Conservation (phyloP, 2,113 vertebrate species). For the Struthio camelus region DNA sequence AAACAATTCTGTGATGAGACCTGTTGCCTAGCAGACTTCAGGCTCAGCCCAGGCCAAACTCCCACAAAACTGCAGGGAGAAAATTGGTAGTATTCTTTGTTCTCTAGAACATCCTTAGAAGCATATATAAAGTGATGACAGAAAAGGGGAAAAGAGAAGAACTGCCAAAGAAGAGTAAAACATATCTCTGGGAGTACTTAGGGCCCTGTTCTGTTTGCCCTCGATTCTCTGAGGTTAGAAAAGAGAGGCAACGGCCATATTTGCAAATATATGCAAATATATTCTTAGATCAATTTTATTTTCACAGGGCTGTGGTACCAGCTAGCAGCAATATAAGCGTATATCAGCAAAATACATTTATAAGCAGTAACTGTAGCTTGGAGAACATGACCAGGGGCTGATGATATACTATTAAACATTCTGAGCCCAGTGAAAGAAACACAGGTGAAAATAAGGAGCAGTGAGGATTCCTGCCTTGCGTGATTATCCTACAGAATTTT, state of each 20-base stretch:
- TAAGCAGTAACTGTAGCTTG: background rate
- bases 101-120: background rate
- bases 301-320: background rate
- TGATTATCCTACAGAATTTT: background rate
- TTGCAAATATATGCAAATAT: background rate
- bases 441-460: background rate
- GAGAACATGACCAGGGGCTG: background rate
- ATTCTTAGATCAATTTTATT: background rate
- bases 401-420: background rate
- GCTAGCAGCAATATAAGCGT: background rate
- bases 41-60: background rate
- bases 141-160: background rate
- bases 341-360: background rate
- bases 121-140: background rate
- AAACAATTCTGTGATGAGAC: background rate
- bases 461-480: background rate
- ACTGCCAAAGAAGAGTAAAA: background rate
- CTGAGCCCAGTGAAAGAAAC: background rate
- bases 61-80: background rate
- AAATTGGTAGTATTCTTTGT: background rate
- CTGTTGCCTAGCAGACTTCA: too few species aligned
- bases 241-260: background rate
- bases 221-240: background rate
- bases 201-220: background rate
- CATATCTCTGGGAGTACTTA: background rate